A percentile compares a stretch with the other conserved stretches of the same genome.
Evolutionary conservation across 2,888 invertebrate species (phyloP).

Genomic region (Microplitis deprimator): DNA sequence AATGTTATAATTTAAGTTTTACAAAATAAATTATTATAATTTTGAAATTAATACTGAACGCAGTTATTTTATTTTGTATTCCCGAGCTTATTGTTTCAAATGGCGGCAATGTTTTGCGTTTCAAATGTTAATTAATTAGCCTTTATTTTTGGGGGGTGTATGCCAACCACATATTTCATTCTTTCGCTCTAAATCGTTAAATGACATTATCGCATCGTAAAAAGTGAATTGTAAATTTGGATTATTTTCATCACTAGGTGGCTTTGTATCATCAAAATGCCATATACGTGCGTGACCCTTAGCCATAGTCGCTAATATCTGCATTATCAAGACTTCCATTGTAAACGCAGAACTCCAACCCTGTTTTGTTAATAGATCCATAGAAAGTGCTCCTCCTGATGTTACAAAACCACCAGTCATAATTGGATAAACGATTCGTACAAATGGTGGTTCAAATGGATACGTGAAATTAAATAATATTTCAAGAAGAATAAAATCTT

Average conservation of each 20-base stretch:
- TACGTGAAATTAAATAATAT: constrained; percentile 94
- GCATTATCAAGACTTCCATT: constrained; percentile 98
- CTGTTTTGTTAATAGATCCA: constrained; percentile 98
- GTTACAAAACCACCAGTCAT: constrained; percentile 98
- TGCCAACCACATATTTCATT: constrained; percentile 99
- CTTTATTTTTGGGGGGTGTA: constrained; percentile 92
- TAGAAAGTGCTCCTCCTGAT: constrained; percentile 98
- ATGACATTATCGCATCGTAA: constrained; percentile 98
- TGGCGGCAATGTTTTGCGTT: too few relatives aligned
- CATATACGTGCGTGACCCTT: constrained; percentile 97
- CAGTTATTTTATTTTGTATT: too few relatives aligned
- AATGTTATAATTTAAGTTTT: too few relatives aligned
- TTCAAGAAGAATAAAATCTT: constrained; percentile 95
- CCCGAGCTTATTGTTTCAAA: too few relatives aligned
- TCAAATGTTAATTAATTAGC: constrained; percentile 74
- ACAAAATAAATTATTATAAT: too few relatives aligned
- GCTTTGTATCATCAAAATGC: constrained; percentile 80
- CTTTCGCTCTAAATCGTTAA: constrained; percentile 99
- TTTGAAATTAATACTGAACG: too few relatives aligned
- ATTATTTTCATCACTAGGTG: constrained; percentile 85
- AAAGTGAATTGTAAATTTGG: constrained; percentile 95
- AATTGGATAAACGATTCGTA: constrained; percentile 96
- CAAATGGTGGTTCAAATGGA: constrained; percentile 99
- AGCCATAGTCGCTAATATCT: constrained; percentile 98
- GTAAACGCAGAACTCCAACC: constrained; percentile 99